These are phyloP conservation scores for Podotricha telesiphe DNA, from an alignment of 2,888 invertebrate species.

Conservation along the genomic window DNA sequence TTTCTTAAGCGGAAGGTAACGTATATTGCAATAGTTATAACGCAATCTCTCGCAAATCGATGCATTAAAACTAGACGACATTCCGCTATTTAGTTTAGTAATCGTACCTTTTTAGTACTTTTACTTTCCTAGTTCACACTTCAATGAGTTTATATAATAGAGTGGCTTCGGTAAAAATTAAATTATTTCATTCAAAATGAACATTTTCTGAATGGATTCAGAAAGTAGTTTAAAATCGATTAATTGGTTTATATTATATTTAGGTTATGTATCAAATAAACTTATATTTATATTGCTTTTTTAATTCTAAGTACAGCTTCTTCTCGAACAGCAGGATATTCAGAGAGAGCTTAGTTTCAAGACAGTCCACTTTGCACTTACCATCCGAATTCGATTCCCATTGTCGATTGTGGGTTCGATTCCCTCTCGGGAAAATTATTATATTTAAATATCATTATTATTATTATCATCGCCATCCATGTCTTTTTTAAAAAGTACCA, in stretches of 20 bases:
- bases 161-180: background rate
- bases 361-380: no score
- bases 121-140: conserved; percentile 22
- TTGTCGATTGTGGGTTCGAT: no score
- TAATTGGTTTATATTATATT: background rate
- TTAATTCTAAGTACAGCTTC: no score
- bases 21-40: conserved; percentile 34
- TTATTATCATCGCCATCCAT: no score
- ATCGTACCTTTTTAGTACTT: conserved; percentile 29
- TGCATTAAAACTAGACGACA: conserved; percentile 32
- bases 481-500: no score
- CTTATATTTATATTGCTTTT: no score
- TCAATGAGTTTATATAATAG: conserved; percentile 12
- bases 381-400: no score
- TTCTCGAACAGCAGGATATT: no score
- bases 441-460: no score
- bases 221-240: background rate
- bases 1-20: conserved; percentile 40
- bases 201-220: background rate
- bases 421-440: no score
- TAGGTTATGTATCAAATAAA: no score
- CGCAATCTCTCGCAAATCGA: conserved; percentile 36
- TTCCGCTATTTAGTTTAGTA: conserved; percentile 40
- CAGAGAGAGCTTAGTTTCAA: no score
- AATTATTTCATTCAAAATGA: background rate